Evolutionary conservation across 2,888 invertebrate species (phyloP).

Genomic region (Acronicta leporina): DNA sequence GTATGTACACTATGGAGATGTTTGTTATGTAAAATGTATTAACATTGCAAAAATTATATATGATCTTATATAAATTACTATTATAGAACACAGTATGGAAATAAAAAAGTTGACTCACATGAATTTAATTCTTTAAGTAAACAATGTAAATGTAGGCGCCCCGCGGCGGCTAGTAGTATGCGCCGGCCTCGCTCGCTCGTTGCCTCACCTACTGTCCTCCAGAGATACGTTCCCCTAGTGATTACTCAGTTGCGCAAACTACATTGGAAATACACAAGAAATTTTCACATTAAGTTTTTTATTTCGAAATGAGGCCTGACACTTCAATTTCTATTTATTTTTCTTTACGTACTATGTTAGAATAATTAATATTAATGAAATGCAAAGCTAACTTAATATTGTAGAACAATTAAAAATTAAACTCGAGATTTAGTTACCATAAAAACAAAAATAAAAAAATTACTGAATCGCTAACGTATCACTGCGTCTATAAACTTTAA

Average conservation of each 20-base stretch:
- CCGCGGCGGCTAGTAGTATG: slow-evolving; percentile 64
- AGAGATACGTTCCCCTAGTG: slow-evolving; percentile 70
- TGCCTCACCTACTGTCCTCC: slow-evolving; percentile 65
- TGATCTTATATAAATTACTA: slow-evolving; percentile 89
- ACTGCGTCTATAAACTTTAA: too few relatives aligned
- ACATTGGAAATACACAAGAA: slow-evolving; percentile 83
- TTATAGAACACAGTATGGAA: slow-evolving; percentile 89
- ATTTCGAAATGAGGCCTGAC: slow-evolving; percentile 69
- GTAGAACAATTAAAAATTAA: too few relatives aligned
- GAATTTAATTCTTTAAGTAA: slow-evolving; percentile 85
- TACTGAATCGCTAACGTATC: too few relatives aligned
- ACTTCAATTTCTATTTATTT: slow-evolving; percentile 35
- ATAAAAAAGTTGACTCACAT: slow-evolving; percentile 88
- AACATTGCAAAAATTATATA: slow-evolving; percentile 89
- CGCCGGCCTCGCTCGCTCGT: slow-evolving; percentile 59
- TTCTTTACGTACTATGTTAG: slow-evolving; percentile 3
- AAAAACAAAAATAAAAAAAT: too few relatives aligned
- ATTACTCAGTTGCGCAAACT: slow-evolving; percentile 75
- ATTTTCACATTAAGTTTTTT: slow-evolving; percentile 85
- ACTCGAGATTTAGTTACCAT: too few relatives aligned
- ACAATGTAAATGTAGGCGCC: slow-evolving; percentile 76
- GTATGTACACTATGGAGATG: slow-evolving; percentile 87
- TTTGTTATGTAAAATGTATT: slow-evolving; percentile 89
- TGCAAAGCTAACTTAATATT: not conserved
- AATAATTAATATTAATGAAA: not conserved